phyloP scores from a whole-genome alignment of 2,888 invertebrate species.

The Rhamnusium bicolor region DNA sequence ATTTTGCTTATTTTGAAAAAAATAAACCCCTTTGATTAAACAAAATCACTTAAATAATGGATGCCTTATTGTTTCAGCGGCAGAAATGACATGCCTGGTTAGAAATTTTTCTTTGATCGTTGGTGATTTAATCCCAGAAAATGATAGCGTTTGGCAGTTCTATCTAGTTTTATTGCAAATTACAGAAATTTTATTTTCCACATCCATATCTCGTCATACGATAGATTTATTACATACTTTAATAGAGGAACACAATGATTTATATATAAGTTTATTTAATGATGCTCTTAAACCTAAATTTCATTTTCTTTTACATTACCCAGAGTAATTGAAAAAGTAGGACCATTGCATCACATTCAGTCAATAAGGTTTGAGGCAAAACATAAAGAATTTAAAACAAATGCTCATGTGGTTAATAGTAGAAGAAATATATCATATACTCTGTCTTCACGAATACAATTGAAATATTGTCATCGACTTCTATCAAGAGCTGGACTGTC shows the following conservation, averaged over 20 bases:
- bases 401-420: neutral
- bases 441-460: neutral
- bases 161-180: slow-evolving; percentile 3
- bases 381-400: slow-evolving; percentile 14
- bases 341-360: neutral
- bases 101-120: slow-evolving; percentile 3
- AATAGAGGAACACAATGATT: neutral
- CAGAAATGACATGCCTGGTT: slow-evolving; percentile 14
- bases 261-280: neutral
- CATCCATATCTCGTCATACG: neutral
- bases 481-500: neutral
- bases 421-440: slow-evolving; percentile 11
- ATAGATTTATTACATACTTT: neutral
- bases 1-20: neutral
- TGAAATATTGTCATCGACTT: neutral
- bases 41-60: slow-evolving; percentile 8
- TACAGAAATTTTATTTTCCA: neutral
- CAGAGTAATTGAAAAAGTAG: neutral
- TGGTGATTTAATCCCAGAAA: slow-evolving; percentile 14
- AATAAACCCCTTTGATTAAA: slow-evolving; percentile 1
- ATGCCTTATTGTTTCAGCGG: slow-evolving; percentile 2
- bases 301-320: neutral
- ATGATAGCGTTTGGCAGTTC: slow-evolving; percentile 1
- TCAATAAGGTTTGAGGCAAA: slow-evolving; percentile 17
- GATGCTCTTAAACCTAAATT: neutral